phyloP scores from a whole-genome alignment of 2,797 vertebrate species.

The Enteromius fasciolatus region DNA sequence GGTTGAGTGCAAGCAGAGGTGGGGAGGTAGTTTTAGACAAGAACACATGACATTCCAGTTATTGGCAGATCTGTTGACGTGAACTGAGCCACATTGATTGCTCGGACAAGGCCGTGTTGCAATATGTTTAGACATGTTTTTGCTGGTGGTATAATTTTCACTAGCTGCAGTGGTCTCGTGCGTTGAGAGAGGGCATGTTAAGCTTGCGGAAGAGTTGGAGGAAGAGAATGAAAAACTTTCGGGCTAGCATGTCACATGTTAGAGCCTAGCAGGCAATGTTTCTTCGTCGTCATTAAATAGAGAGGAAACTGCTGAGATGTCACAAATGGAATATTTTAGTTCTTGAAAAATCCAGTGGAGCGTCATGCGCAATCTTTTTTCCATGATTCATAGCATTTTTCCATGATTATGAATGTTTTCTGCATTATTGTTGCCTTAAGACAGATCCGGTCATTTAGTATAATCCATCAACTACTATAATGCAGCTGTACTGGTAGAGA shows the following conservation, averaged over 20 bases:
- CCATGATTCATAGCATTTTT: constrained; percentile 6
- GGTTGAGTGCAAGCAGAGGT: background rate
- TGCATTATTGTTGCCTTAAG: background rate
- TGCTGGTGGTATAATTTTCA: constrained; percentile 32
- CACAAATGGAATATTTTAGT: constrained; percentile 25
- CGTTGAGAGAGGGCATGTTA: background rate
- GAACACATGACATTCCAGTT: constrained; percentile 38
- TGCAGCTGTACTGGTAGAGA: background rate
- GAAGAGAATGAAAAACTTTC: constrained; percentile 7
- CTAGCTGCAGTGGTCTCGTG: background rate
- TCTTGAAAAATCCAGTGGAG: constrained; percentile 2
- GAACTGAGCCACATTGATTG: constrained; percentile 28
- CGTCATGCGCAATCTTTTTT: background rate
- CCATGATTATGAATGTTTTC: background rate
- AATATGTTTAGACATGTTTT: constrained; percentile 37
- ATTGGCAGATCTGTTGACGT: constrained; percentile 29
- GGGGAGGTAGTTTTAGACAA: constrained; percentile 4
- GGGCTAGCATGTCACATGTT: constrained; percentile 23
- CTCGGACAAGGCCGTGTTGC: constrained; percentile 7
- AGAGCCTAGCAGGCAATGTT: background rate
- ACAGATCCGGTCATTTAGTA: background rate
- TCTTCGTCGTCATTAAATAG: background rate
- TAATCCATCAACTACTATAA: background rate
- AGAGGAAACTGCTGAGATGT: constrained; percentile 33
- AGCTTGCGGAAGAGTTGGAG: background rate